A percentile compares a stretch with the other conserved stretches of the same genome.
Conservation (phyloP, 1,140 invertebrate genomes). For the Glossosoma conforme region DNA sequence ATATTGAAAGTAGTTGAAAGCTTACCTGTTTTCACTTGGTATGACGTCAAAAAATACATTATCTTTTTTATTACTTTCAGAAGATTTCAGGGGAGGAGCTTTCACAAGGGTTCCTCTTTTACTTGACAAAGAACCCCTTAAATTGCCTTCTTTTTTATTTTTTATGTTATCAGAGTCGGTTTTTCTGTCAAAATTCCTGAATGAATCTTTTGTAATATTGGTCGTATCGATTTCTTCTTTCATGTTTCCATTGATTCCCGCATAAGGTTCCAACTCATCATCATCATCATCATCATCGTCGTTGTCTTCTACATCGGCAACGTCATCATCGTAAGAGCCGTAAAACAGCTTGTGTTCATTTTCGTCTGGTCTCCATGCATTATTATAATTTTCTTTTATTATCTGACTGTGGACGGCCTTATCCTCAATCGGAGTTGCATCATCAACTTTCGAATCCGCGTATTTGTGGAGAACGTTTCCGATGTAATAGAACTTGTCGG, state of each 20-base stretch:
- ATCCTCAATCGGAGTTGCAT: slow-evolving; percentile 22
- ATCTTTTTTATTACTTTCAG: slow-evolving; percentile 36
- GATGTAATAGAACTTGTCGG: slow-evolving; percentile 51
- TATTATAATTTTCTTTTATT: slow-evolving; percentile 37
- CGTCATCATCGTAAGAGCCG: slow-evolving; percentile 34
- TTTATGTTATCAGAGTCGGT: slow-evolving; percentile 2
- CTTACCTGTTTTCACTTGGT: slow-evolving; percentile 51
- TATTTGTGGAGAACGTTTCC: slow-evolving; percentile 52
- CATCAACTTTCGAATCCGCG: slow-evolving; percentile 35
- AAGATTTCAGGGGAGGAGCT: slow-evolving; percentile 33
- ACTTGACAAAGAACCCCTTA: slow-evolving; percentile 20
- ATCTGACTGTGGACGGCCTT: slow-evolving; percentile 28
- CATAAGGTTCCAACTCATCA: slow-evolving; percentile 14
- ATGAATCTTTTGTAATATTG: neutral
- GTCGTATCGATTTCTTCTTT: slow-evolving; percentile 11
- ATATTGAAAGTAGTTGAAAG: too few relatives aligned
- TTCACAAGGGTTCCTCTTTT: slow-evolving; percentile 18
- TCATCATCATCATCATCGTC: slow-evolving; percentile 11
- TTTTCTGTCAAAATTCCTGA: slow-evolving; percentile 10
- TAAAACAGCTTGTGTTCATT: slow-evolving; percentile 41
- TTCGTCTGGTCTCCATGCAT: slow-evolving; percentile 33
- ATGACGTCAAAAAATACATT: slow-evolving; percentile 50
- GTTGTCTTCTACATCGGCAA: too few relatives aligned
- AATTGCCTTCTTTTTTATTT: slow-evolving; percentile 3
- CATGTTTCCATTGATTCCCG: slow-evolving; percentile 22